These are phyloP conservation scores for Montipora foliosa DNA, from an alignment of 64 coral and sea anemone genomes.

Conservation along the genomic window DNA sequence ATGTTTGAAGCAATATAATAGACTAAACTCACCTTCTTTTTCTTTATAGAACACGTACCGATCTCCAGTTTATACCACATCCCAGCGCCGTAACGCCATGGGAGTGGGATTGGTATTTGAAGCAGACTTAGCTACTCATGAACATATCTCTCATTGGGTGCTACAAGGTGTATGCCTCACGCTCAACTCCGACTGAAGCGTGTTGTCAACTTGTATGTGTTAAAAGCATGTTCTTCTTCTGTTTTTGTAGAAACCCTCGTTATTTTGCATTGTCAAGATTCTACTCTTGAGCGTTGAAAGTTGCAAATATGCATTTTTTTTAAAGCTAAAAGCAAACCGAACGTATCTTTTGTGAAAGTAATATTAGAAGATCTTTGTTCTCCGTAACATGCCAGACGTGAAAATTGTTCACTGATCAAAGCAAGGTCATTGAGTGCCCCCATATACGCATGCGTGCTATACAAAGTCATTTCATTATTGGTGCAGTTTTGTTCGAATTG, in stretches of 20 bases:
- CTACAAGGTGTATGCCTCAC: slow-evolving; percentile 97
- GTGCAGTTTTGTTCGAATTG: neutral
- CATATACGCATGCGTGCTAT: neutral
- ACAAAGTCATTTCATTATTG: too few relatives aligned
- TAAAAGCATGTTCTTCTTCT: neutral
- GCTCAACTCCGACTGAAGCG: slow-evolving; percentile 85
- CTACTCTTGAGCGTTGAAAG: neutral
- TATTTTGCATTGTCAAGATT: neutral
- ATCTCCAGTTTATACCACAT: slow-evolving; percentile 97
- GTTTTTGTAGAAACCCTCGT: neutral
- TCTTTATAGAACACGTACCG: slow-evolving; percentile 89
- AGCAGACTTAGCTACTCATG: slow-evolving; percentile 86
- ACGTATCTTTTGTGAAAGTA: too few relatives aligned
- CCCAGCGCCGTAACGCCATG: slow-evolving; percentile 98
- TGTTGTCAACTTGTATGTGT: neutral
- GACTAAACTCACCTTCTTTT: neutral
- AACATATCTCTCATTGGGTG: slow-evolving; percentile 98
- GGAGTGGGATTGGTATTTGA: slow-evolving; percentile 96
- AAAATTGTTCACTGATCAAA: too few relatives aligned
- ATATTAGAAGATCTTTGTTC: too few relatives aligned
- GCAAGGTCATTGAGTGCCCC: neutral
- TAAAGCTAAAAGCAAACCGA: neutral
- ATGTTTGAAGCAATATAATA: neutral
- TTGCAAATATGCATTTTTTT: neutral
- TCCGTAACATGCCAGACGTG: too few relatives aligned